Base-by-base conservation (phyloP, 1,140 invertebrate genomes). In the Monomorium pharaonis region DNA sequence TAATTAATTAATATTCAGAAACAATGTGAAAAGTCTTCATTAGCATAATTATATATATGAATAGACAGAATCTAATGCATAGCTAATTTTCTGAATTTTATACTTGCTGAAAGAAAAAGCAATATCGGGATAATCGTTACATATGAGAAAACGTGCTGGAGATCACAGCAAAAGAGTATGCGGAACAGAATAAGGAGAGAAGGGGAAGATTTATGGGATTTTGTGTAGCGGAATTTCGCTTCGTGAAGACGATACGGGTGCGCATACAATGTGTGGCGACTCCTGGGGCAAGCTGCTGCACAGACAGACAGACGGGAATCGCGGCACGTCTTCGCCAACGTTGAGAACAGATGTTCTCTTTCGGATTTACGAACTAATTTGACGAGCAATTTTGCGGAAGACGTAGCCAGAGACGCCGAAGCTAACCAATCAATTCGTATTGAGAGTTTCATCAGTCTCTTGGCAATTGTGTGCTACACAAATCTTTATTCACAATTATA, bases 351-450 rank as follows among this genome's bases (percentile, higher is more conserved):
- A 67, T 67, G 63, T 67, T 67, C 63, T 67, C 63, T 67, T 67
- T 67, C 14, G 63, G 63, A 67, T 67, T 67, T 67, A 67, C 63
- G 63, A 67, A 67, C 63, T 67, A 67, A 67, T 67, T 67, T 67
- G 63, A 67, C 63, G 63, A 67, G 37, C 37, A 67, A 47, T 67
- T 37, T 24, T 47, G 42, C 5, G 63, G 63, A 47, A 67, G 63
- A 33, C 63, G 33, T 63, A 63, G 10, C 30, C n/a, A 18, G n/a
- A 63, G 30, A 63, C 18, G 62, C 33, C 33, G 2, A 5, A 47
- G 63, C 63, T 33, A 67, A 18, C 63, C 37, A 33, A 67, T 67
- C 37, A 67, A 67, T 67, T 24, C 42, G n/a, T 47, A 67, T 67
- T 47, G 42, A 67, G 21, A 67, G n/a, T 24, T 47, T 47, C 42